phyloP scores from a whole-genome alignment of 2,113 vertebrate species.

The Epinephelus fuscoguttatus region DNA sequence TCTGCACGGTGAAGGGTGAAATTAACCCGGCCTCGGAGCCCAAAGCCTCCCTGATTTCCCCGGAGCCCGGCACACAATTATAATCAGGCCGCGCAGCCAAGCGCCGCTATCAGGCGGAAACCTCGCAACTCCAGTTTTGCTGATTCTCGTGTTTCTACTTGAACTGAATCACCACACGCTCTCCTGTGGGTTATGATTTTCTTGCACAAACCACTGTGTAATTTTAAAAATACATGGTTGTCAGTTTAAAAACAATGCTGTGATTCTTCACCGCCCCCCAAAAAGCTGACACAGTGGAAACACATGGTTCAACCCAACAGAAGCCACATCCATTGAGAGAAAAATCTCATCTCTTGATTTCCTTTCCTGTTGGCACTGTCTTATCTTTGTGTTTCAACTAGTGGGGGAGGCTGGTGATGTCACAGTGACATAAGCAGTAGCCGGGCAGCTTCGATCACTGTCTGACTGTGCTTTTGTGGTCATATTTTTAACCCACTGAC shows the following conservation, averaged over 20 bases:
- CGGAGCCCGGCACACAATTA: not conserved
- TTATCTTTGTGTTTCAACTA: not conserved
- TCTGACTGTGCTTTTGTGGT: not conserved
- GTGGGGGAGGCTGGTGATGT: not conserved
- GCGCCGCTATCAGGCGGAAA: not conserved
- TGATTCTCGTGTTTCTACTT: slow-evolving; percentile 11
- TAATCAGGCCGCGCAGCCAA: not conserved
- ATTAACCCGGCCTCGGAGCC: not conserved
- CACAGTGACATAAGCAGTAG: slow-evolving; percentile 34
- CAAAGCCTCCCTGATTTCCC: slow-evolving; percentile 11
- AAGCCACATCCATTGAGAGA: not conserved
- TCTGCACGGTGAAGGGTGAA: not conserved
- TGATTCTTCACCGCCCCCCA: not conserved
- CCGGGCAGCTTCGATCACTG: not conserved
- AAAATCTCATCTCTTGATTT: slow-evolving; percentile 3
- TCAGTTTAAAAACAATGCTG: slow-evolving; percentile 15
- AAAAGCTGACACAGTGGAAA: slow-evolving; percentile 38
- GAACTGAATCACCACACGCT: not conserved
- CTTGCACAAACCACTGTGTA: slow-evolving; percentile 19
- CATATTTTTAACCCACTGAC: not conserved
- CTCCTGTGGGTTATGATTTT: not conserved
- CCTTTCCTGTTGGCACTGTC: not conserved
- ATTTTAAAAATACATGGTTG: slow-evolving; percentile 23
- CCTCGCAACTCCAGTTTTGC: not conserved
- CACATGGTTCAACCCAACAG: not conserved